Conservation (phyloP, 2,113 vertebrate genomes). For the Seriola quinqueradiata region DNA sequence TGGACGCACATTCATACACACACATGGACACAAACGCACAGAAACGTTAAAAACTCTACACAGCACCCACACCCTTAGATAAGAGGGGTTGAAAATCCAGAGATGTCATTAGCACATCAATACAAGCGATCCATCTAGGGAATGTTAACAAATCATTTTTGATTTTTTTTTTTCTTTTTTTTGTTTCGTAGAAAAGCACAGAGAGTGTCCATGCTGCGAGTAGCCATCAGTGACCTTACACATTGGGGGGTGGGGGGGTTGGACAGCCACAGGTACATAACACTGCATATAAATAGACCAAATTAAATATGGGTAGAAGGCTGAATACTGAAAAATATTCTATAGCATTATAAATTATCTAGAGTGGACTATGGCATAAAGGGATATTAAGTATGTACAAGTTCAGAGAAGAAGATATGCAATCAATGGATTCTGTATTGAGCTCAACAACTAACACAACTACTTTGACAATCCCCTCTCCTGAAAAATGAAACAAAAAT, state of each 20-base stretch:
- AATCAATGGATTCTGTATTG: constrained; percentile 66
- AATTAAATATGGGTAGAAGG: constrained; percentile 86
- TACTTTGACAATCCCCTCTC: constrained; percentile 63
- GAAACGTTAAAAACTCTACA: constrained; percentile 55
- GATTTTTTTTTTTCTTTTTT: constrained; percentile 42
- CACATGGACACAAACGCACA: constrained; percentile 29
- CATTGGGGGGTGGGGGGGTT: constrained; percentile 42
- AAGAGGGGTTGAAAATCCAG: constrained; percentile 48
- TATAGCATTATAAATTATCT: constrained; percentile 86
- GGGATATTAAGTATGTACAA: constrained; percentile 81
- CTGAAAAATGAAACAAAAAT: constrained; percentile 68
- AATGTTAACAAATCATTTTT: constrained; percentile 81
- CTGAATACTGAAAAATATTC: constrained; percentile 87
- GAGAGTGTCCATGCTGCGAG: constrained; percentile 53
- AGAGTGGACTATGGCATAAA: constrained; percentile 74
- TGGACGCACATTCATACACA: constrained; percentile 47
- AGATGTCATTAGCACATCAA: constrained; percentile 60
- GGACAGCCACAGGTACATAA: constrained; percentile 76
- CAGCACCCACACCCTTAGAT: constrained; percentile 54
- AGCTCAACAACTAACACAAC: constrained; percentile 63
- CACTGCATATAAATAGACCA: constrained; percentile 88
- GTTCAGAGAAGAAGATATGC: constrained; percentile 66
- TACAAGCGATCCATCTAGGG: constrained; percentile 76
- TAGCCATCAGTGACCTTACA: constrained; percentile 74
- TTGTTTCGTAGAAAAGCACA: constrained; percentile 67